phyloP scores from a whole-genome alignment of 2,888 invertebrate genomes.

The Drosophila birchii region DNA sequence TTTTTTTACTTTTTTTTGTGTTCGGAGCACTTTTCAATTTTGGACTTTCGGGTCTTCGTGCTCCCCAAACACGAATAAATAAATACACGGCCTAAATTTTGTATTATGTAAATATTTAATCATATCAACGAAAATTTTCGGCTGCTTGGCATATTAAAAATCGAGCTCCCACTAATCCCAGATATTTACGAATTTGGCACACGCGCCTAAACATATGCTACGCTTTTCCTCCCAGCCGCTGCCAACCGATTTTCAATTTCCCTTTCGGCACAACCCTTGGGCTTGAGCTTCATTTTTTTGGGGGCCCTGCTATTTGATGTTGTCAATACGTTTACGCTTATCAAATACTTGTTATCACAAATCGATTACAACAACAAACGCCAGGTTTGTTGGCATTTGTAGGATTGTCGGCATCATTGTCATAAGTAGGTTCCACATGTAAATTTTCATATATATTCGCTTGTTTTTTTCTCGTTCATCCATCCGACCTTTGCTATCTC shows the following conservation, averaged over 20 bases:
- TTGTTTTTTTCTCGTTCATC: conserved; percentile 12
- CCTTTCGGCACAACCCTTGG: conserved; percentile 23
- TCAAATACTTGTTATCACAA: conserved; percentile 78
- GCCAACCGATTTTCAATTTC: conserved; percentile 8
- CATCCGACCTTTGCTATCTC: conserved; percentile 26
- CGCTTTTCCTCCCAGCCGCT: conserved; percentile 10
- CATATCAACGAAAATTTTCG: conserved; percentile 64
- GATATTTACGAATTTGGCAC: conserved; percentile 62
- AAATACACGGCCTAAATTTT: conserved; percentile 62
- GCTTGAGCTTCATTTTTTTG: conserved; percentile 42
- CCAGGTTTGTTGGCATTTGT: conserved; percentile 57
- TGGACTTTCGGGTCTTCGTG: neutral
- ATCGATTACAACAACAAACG: conserved; percentile 69
- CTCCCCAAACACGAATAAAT: conserved; percentile 36
- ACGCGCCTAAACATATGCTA: conserved; percentile 58
- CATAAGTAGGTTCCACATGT: conserved; percentile 37
- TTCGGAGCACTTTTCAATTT: conserved; percentile 46
- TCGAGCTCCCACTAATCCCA: conserved; percentile 36
- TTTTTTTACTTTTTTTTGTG: neutral
- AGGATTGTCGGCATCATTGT: conserved; percentile 54
- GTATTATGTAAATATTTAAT: conserved; percentile 78
- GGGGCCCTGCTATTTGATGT: conserved; percentile 62
- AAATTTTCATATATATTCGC: conserved; percentile 25
- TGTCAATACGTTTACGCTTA: conserved; percentile 76
- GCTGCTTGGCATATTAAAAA: conserved; percentile 56